Evolutionary conservation across 2,797 vertebrate genomes (phyloP).

Genomic region (Bovichtus variegatus): DNA sequence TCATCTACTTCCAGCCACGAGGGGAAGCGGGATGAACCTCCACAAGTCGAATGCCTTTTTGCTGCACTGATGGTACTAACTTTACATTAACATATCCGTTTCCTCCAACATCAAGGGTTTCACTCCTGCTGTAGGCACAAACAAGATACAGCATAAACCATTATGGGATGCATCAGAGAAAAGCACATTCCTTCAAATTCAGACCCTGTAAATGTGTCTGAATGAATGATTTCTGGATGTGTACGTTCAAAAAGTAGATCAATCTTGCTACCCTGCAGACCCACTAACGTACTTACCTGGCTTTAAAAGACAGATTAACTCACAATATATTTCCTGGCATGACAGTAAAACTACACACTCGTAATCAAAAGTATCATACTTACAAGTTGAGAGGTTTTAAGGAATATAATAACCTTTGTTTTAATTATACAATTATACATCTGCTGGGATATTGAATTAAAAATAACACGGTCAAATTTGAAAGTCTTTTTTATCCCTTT

Average conservation of each 20-base stretch:
- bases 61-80: constrained; percentile 71
- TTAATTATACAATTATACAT: not conserved
- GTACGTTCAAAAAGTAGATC: not conserved
- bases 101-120: constrained; percentile 38
- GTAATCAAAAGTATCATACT: constrained; percentile 8
- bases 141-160: not conserved
- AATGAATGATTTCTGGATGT: not conserved
- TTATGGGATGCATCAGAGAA: constrained; percentile 28
- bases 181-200: constrained; percentile 40
- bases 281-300: not conserved
- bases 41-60: constrained; percentile 61
- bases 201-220: constrained; percentile 15
- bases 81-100: constrained; percentile 42
- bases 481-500: not conserved
- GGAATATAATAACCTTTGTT: not conserved
- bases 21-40: constrained; percentile 48
- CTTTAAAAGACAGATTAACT: not conserved
- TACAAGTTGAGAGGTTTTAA: not conserved
- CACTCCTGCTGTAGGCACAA: constrained; percentile 27
- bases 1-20: constrained; percentile 57
- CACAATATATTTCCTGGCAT: constrained; percentile 7
- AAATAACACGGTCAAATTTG: not conserved
- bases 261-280: not conserved
- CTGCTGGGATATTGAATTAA: constrained; percentile 3
- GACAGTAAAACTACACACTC: constrained; percentile 6